Evolutionary conservation across 2,888 invertebrate species (phyloP).

Genomic region (Hirtodrosophila histrioides): DNA sequence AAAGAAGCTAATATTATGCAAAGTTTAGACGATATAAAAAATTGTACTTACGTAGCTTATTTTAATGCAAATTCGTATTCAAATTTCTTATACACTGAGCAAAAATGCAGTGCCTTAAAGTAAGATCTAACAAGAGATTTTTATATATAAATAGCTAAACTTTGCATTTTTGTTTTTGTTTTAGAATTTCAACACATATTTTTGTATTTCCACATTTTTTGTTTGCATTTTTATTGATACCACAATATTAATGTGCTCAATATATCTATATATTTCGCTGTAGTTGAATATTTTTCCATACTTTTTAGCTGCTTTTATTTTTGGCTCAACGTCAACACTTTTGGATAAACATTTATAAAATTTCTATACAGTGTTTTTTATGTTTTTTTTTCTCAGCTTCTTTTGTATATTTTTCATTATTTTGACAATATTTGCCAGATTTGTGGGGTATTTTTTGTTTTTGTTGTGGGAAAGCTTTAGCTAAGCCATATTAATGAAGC

Average conservation of each 20-base stretch:
- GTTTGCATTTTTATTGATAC: background rate
- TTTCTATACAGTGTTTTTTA: conserved; percentile 4
- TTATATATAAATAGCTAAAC: too few species aligned
- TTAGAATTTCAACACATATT: too few species aligned
- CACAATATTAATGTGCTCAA: conserved; percentile 15
- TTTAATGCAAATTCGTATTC: too few species aligned
- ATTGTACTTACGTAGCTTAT: too few species aligned
- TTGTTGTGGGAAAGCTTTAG: background rate
- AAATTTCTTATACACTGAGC: too few species aligned
- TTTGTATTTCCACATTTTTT: background rate
- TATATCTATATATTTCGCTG: conserved; percentile 4
- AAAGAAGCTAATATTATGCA: too few species aligned
- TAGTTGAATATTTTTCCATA: conserved; percentile 2
- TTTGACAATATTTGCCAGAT: background rate
- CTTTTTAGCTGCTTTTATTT: conserved; percentile 3
- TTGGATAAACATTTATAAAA: conserved; percentile 36
- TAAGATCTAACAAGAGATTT: too few species aligned
- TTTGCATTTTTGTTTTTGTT: too few species aligned
- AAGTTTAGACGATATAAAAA: too few species aligned
- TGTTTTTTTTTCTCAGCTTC: conserved; percentile 1
- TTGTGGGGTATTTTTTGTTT: background rate
- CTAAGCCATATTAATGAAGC: conserved; percentile 33
- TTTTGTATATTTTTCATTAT: conserved; percentile 2
- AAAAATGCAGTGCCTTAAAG: too few species aligned
- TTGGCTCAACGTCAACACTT: conserved; percentile 40